Evolutionary conservation across 2,888 invertebrate genomes (phyloP).

Genomic region (Sabellastarte sp.): DNA sequence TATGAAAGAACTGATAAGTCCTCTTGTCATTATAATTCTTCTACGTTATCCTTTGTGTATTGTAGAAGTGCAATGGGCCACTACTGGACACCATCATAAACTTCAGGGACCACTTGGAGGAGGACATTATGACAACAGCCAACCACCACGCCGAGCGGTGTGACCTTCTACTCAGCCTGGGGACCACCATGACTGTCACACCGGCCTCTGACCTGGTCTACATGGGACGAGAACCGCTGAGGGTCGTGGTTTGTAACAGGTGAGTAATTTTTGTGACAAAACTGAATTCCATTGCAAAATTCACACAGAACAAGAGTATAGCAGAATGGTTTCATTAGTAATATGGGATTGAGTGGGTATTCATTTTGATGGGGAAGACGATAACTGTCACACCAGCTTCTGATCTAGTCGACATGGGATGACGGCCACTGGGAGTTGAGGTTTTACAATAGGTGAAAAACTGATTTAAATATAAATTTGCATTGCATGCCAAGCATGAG

Average conservation of each 20-base stretch:
- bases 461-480: too few species aligned
- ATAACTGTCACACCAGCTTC: conserved; percentile 51
- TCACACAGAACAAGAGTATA: neutral
- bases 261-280: conserved; percentile 18
- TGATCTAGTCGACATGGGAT: conserved; percentile 38
- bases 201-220: conserved; percentile 48
- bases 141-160: conserved; percentile 28
- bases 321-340: neutral
- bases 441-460: conserved; percentile 49
- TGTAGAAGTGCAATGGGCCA: conserved; percentile 43
- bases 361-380: conserved; percentile 53
- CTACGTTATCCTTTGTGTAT: too few species aligned
- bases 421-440: conserved; percentile 34
- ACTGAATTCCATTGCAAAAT: neutral
- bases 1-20: too few species aligned
- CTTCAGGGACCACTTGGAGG: conserved; percentile 48
- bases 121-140: conserved; percentile 38
- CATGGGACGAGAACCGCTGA: conserved; percentile 32
- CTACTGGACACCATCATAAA: conserved; percentile 54
- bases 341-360: neutral
- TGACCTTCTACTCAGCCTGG: conserved; percentile 52
- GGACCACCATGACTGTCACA: conserved; percentile 50
- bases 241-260: conserved; percentile 48
- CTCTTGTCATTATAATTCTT: too few species aligned
- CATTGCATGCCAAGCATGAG: too few species aligned